Evolutionary conservation across 2,113 vertebrate species (phyloP), one percentile per base, ranked within the genome.

Genomic region (Chunga burmeisteri): DNA sequence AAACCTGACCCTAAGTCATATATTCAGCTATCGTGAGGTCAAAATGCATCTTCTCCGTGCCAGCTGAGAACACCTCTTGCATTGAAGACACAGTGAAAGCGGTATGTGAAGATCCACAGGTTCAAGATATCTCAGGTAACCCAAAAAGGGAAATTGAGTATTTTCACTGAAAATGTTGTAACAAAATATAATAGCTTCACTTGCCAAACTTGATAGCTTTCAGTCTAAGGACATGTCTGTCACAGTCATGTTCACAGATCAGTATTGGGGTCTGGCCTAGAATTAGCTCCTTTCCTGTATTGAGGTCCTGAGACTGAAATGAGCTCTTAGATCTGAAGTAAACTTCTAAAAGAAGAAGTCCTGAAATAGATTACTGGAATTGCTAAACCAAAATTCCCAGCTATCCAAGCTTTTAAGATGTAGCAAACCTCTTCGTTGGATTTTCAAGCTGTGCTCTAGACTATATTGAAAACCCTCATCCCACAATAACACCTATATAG

Each of bases 381-480:
- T 84, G 18, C 30, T 93, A n/a, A 70, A 77, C 18, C 36, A 36
- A 77, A 86, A 56, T 65, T 77, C 26, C 52, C 18, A 56, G 4
- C 16, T 62, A n/a, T 22, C 6, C 7, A 15, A 0, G 0, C 20
- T 72, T 92, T 84, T 13, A 20, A 44, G 11, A 22, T 32, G 10
- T 6, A 71, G 36, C 19, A 88, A 13, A 58, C 4, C 5, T 11
- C 29, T 66, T 29, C 50, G 16, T 3, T 72, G 47, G 52, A 40
- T 40, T 72, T 59, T 65, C n/a, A 87, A 46, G 7, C 47, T 59
- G 11, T 81, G 11, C 26, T 88, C 61, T 61, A 84, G 52, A 21
- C 50, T 36, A 1, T 10, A 4, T 3, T 13, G 55, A 67, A 68
- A 67, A 16, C 2, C 2, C 4, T 9, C 29, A 26, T 22, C 17